phyloP scores from a whole-genome alignment of 2,113 vertebrate genomes.

The Pteropus alecto region DNA sequence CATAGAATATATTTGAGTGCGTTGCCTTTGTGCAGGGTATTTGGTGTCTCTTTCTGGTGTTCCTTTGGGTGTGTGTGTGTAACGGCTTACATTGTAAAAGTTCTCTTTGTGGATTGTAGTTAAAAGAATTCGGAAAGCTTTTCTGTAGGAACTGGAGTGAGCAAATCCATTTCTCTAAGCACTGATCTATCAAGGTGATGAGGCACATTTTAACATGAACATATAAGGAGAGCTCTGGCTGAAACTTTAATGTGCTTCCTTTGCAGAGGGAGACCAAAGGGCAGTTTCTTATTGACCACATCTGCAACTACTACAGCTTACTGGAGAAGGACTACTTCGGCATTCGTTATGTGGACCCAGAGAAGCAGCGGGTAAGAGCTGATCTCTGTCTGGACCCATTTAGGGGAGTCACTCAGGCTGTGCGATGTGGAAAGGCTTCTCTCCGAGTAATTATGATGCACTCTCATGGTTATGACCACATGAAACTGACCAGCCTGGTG shows the following conservation, averaged over 20 bases:
- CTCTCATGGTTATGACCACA: background rate
- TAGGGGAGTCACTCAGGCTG: background rate
- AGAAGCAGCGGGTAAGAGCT: conserved; percentile 95
- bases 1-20: background rate
- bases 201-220: background rate
- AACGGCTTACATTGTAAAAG: background rate
- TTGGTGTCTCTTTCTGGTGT: background rate
- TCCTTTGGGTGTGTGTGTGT: background rate
- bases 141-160: background rate
- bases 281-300: conserved; percentile 96
- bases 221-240: background rate
- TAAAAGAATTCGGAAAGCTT: background rate
- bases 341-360: conserved; percentile 97
- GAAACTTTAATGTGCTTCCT: conserved; percentile 63
- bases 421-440: background rate
- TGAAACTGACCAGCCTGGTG: background rate
- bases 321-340: conserved; percentile 99
- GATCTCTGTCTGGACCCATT: background rate
- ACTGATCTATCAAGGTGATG: background rate
- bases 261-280: conserved; percentile 97
- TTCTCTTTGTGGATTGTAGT: background rate
- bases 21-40: background rate
- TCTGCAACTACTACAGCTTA: conserved; percentile 98
- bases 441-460: background rate
- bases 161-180: background rate